These are phyloP conservation scores for Leucozona laternaria DNA, from an alignment of 2,888 invertebrate genomes.

Conservation along the genomic window DNA sequence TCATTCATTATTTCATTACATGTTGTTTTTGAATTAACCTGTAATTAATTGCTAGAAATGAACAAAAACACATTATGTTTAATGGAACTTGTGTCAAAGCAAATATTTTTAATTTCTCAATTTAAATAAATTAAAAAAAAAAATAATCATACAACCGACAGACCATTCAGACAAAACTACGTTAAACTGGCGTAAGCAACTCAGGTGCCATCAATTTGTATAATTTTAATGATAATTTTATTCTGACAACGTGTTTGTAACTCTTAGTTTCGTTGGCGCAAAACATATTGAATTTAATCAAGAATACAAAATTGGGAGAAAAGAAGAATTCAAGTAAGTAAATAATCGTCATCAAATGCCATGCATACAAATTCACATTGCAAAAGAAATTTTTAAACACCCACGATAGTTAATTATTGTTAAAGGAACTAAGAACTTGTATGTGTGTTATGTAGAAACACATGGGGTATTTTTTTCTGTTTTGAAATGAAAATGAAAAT, in stretches of 20 bases:
- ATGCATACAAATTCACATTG: no score
- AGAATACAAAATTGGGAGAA: background rate
- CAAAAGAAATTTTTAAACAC: background rate
- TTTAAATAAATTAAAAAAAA: background rate
- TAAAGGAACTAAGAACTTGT: no score
- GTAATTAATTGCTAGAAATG: background rate
- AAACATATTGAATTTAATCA: conserved; percentile 3
- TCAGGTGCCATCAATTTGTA: conserved; percentile 1
- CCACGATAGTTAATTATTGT: no score
- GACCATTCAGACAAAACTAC: background rate
- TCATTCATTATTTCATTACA: no score
- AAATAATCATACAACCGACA: background rate
- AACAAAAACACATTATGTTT: background rate
- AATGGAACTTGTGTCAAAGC: no score
- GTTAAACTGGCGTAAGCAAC: background rate
- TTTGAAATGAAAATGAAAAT: no score
- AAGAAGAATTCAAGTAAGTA: background rate
- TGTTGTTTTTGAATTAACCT: background rate
- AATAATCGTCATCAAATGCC: no score
- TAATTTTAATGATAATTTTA: conserved; percentile 38
- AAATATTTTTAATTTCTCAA: conserved; percentile 1
- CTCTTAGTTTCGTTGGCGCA: conserved; percentile 3
- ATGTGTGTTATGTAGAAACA: no score
- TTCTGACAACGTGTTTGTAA: conserved; percentile 1
- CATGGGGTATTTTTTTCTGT: no score